Percentiles rank a stretch among this genome's conserved stretches.
Conservation (phyloP, 2,888 invertebrate species). For the Horisme vitalbata region DNA sequence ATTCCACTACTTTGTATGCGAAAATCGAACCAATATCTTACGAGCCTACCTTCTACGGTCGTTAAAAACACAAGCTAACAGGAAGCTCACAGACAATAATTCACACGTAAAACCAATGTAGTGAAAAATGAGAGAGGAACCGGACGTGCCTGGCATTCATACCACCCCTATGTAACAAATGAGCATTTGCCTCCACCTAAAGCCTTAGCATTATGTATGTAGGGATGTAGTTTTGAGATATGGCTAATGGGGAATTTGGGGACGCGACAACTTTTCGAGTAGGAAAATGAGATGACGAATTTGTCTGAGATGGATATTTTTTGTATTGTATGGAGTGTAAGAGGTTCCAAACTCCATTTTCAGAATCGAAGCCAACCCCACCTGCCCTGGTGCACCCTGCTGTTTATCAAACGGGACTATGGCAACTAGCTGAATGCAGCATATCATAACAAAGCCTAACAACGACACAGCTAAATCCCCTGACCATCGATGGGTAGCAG, state of each 20-base stretch:
- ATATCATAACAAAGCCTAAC: too few relatives aligned
- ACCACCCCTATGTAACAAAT: constrained; percentile 66
- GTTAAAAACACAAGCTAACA: constrained; percentile 35
- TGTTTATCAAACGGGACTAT: too few relatives aligned
- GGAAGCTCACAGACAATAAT: constrained; percentile 73
- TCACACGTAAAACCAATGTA: constrained; percentile 82
- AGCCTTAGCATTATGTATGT: constrained; percentile 36
- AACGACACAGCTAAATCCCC: too few relatives aligned
- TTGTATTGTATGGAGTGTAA: too few relatives aligned
- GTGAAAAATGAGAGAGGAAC: constrained; percentile 79
- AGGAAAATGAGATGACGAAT: constrained; percentile 30
- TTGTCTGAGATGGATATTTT: too few relatives aligned
- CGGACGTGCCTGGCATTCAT: constrained; percentile 70
- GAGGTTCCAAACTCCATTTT: too few relatives aligned
- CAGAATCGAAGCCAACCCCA: too few relatives aligned
- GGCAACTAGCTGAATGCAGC: too few relatives aligned
- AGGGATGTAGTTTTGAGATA: constrained; percentile 38
- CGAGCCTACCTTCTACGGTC: constrained; percentile 17
- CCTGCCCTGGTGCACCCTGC: too few relatives aligned
- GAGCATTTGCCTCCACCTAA: constrained; percentile 64
- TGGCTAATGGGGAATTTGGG: constrained; percentile 36
- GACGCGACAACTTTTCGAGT: constrained; percentile 33
- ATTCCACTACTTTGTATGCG: constrained; percentile 18
- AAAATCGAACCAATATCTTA: constrained; percentile 49
- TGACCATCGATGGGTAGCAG: too few relatives aligned